Base-by-base conservation (phyloP, 2,113 vertebrate species). In the Scophthalmus maximus region DNA sequence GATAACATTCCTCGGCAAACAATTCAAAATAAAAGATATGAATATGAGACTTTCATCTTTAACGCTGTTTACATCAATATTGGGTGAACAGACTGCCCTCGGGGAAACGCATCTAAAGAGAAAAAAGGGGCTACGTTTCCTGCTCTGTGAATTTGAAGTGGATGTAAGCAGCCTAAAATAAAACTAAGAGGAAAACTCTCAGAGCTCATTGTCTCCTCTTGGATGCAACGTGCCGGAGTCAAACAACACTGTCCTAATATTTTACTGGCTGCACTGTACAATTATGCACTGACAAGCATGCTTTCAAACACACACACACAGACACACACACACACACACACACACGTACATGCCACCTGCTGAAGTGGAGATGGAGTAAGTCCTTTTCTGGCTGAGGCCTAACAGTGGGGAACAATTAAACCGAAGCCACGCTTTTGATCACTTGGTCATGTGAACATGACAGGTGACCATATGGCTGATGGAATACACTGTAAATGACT, bases 391-490 rank as follows among this genome's bases (percentile, higher is more conserved):
- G 82, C 63, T 88, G 93, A 95, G 96, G 94, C 94, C 93, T 94
- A 95, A 91, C 95, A 96, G 95, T 94, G 82, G 95, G 96, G 94
- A 95, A 95, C 95, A 96, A 95, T 94, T 94, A 96, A 93, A 96
- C 93, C 95, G 91, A 94, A 94, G 93, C 95, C 94, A 94, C 95
- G 92, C 92, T 94, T 96, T 96, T 96, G 95, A 96, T 96, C 94
- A 95, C 92, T 88, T 94, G 93, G 94, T 94, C 94, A 94, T 94
- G 93, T 91, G 90, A 95, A 95, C 93, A 95, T 95, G 95, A 96
- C 95, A 96, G 95, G 91, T 96, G 95, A 95, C 95, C 95, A 96
- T 95, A 96, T 96, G 94, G 94, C 92, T 93, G 90, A 92, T 88
- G 92, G 90, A 93, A 94, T 15, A 15, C 11, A 12, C 10, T 87